Base-by-base conservation (phyloP, 2,888 invertebrate species). In the Ceratothoa steindachneri region DNA sequence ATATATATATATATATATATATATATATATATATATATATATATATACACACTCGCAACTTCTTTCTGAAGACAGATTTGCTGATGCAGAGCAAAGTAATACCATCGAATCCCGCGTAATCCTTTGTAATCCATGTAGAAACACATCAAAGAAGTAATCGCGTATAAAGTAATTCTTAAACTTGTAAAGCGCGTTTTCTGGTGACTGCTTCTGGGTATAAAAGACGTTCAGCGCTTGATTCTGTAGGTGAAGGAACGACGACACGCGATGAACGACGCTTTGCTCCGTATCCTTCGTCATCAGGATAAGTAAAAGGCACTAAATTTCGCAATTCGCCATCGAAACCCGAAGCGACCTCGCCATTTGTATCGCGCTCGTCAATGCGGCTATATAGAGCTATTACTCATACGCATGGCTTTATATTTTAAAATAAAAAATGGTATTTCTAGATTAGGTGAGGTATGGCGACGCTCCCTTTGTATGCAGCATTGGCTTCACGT, bases 21-120 rank as follows among this genome's bases (percentile, higher is more conserved):
- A 60, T 60, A 60, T 60, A 60, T 60, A 60, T 60, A 60, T 60
- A 60, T 60, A 60, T 60, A 60, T 60, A 60, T 60, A 60, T 60
- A 60, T 60, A 60, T 60, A 60, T 60, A 60, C 24, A 60, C 24
- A 60, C 24, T 41, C 24, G 24, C 27, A 24, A 60, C 24, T 60
- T 60, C 60, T 60, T 60, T 60, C 24, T 60, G 60, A 60, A 60
- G 22, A 24, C 60, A 60, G 60, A 60, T 60, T 60, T 60, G 60
- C 60, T 60, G 60, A 60, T 60, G 60, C 60, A 60, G 60, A 24
- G 22, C 60, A 2, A 60, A 60, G 60, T 60, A 60, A 60, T 2
- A n/a, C 22, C 60, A 24, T 7, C 19, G 60, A 60, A 60, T 60
- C 60, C 60, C 22, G 19, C 12, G 60, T 60, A 60, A 60, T 60